These are phyloP conservation scores for Mus minutoides DNA, from an alignment of 2,797 vertebrate species.

Conservation along the genomic window DNA sequence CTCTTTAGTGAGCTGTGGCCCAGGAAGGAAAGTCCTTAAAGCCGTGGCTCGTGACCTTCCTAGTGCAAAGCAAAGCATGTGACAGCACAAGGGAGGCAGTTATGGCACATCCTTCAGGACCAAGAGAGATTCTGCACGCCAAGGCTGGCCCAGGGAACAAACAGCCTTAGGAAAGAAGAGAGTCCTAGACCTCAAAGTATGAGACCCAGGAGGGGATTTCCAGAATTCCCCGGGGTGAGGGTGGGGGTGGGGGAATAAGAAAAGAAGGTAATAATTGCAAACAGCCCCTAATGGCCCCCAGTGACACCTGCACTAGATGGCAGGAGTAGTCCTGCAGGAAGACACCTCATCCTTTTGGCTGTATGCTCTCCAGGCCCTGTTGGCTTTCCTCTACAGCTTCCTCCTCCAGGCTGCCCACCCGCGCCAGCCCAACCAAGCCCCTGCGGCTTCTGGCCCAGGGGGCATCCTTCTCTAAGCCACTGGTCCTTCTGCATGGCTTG, in stretches of 20 bases:
- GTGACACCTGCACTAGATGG: not conserved
- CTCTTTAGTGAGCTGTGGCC: not conserved
- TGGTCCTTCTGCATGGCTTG: not conserved
- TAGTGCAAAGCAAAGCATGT: not conserved
- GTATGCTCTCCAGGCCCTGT: not conserved
- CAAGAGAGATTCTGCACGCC: not conserved
- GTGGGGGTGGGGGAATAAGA: not conserved
- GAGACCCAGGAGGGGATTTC: conserved; percentile 8
- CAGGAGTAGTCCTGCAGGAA: not conserved
- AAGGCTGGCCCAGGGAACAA: not conserved
- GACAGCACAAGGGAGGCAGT: not conserved
- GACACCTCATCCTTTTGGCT: not conserved
- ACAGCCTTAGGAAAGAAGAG: not conserved
- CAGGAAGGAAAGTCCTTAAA: not conserved
- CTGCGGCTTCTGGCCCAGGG: not conserved
- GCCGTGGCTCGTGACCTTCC: no score
- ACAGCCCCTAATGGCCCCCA: not conserved
- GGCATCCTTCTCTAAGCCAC: not conserved
- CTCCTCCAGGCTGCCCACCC: no score
- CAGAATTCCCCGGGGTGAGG: not conserved
- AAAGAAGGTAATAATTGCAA: not conserved
- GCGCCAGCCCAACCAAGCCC: no score
- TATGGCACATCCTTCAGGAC: conserved; percentile 5
- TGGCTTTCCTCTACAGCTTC: not conserved
- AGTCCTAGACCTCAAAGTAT: not conserved